Conservation (phyloP, 2,888 invertebrate genomes). For the Nemotelus pantherinus region DNA sequence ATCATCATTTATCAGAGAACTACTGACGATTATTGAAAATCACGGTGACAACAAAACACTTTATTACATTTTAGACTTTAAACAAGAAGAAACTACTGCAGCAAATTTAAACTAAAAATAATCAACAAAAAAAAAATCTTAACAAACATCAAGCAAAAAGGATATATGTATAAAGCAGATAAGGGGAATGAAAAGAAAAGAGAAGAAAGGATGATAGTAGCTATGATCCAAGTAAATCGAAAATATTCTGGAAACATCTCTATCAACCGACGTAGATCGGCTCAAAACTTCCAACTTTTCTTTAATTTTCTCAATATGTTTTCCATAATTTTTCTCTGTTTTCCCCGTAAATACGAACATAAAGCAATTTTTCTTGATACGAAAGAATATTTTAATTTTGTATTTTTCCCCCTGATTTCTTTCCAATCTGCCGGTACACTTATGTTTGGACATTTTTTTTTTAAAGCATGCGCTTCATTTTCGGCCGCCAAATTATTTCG, state of each 20-base stretch:
- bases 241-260: too few relatives aligned
- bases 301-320: neutral
- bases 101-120: neutral
- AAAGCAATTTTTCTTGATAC: neutral
- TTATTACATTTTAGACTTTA: slow-evolving; percentile 40
- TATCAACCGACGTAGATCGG: too few relatives aligned
- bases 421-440: neutral
- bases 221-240: too few relatives aligned
- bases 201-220: neutral
- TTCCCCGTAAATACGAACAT: neutral
- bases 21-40: slow-evolving; percentile 54
- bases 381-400: neutral
- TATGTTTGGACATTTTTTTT: slow-evolving; percentile 15
- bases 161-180: neutral
- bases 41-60: slow-evolving; percentile 36
- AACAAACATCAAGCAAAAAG: neutral
- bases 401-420: neutral
- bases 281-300: neutral
- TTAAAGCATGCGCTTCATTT: neutral
- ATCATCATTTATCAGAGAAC: slow-evolving; percentile 46
- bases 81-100: neutral
- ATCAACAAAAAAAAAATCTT: neutral
- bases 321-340: neutral
- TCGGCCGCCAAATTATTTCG: too few relatives aligned
- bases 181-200: neutral